Base-by-base conservation (phyloP, 2,888 invertebrate species). In the Podabrus alpinus region DNA sequence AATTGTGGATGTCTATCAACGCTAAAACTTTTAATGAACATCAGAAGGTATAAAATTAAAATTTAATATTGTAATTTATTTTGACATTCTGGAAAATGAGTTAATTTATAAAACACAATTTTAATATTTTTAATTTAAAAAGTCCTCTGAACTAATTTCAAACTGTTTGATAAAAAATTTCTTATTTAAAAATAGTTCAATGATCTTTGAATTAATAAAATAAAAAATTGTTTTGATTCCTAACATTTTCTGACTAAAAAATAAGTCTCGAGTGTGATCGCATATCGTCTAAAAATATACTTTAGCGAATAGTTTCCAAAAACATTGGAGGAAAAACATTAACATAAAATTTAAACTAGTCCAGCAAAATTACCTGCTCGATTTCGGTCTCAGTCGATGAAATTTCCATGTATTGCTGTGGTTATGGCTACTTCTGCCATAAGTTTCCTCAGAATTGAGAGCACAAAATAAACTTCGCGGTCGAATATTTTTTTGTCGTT, bases 401-500 rank as follows among this genome's bases (percentile, higher is more conserved):
- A 87, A 87, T 78, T 86, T 87, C 87, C 87, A 87, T 15, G 87
- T 87, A 79, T 85, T 82, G 79, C 87, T 86, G 70, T 84, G 84
- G 74, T 85, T 85, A 78, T 86, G 86, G 69, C 82, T 82, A 69
- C 82, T 84, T 74, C 81, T 82, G 64, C 81, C 78, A 79, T 85
- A 84, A 68, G 83, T 81, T 69, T 84, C 84, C 62, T 84, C 84
- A 10, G 81, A 80, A 74, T 82, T 84, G 29, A 80, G 83, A 29
- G 83, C 81, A 77, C 86, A 86, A 76, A 87, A 77, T 66, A 87
- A 82, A 83, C 87, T 87, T 72, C 85, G 83, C 13, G 86, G 86
- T 78, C 86, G 80, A 69, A 85, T 82, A 66, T 76, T 80, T 78
- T 83, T 84, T 66, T 83, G 82, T 74, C 83, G 83, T 79, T 84